Evolutionary conservation across 2,797 vertebrate species (phyloP), one percentile per base, ranked within the genome.

Genomic region (Xenops minutus): DNA sequence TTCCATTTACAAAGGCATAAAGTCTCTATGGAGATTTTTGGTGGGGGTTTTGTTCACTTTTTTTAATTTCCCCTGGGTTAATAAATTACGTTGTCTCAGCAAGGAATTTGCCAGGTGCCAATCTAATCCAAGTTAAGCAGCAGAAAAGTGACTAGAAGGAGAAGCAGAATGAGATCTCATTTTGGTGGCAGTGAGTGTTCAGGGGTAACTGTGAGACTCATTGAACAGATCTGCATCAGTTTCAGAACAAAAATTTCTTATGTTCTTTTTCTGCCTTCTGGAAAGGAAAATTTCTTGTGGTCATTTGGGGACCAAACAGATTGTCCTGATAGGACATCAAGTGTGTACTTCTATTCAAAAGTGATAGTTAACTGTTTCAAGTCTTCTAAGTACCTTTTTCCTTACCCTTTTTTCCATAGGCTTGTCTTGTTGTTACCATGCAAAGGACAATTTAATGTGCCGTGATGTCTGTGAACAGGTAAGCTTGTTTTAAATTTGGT

Each of bases 401-500:
- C 54, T 7, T 64, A 26, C n/a, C 30, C 6, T 3, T 86, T 96
- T 96, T 94, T 94, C 72, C 80, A 16, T 86, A 98, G 98, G 98
- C 89, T 94, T 98, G 56, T 98, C 98, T 95, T 99, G 99, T 96
- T 99, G 99, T 98, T 98, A 98, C 85, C 98, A 99, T 97, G 99
- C 99, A 92, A 98, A 98, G 34, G 98, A 99, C 84, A 98, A 98
- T 88, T 98, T 99, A 71, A 98, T 98, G 96, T 99, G 99, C 92
- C 99, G 98, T 96, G 99, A 99, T 97, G 99, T 99, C 51, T 99
- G 99, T 98, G 98, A 99, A 91, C 99, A 99, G 99, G 99, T 99
- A 98, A 96, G 97, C 67, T 92, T 59, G 20, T 43, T 82, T 89
- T 56, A 55, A 85, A 59, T 72, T 20, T 43, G 14, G 6, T 36